phyloP scores from a whole-genome alignment of 2,113 vertebrate species.

The Psilopsiagon aymara region DNA sequence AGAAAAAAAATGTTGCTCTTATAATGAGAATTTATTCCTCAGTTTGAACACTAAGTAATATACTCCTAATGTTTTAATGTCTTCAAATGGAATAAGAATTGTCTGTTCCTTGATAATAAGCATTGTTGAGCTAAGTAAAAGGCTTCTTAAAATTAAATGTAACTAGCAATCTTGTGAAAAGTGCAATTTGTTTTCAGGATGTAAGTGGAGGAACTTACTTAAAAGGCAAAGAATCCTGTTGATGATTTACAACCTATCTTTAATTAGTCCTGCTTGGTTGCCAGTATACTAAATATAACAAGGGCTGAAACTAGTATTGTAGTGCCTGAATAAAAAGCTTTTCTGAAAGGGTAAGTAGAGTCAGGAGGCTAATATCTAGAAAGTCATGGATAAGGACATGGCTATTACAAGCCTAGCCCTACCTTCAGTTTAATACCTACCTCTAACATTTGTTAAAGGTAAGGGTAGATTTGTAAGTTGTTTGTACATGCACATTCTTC shows the following conservation, averaged over 20 bases:
- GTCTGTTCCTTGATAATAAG: background rate
- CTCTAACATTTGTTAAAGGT: background rate
- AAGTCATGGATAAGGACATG: background rate
- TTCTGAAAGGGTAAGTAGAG: background rate
- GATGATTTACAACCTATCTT: background rate
- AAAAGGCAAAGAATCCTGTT: background rate
- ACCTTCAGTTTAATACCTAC: background rate
- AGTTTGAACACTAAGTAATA: background rate
- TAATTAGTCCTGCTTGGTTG: background rate
- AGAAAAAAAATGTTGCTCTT: background rate
- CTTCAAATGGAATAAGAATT: background rate
- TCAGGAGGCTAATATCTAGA: background rate
- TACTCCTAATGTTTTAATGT: background rate
- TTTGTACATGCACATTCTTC: background rate
- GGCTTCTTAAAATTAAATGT: background rate
- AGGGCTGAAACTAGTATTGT: background rate
- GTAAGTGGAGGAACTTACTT: background rate
- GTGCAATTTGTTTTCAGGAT: background rate
- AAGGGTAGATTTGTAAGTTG: background rate
- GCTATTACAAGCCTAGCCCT: background rate
- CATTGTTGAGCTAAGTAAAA: background rate
- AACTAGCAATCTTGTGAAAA: background rate
- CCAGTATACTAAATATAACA: background rate
- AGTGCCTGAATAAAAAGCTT: background rate
- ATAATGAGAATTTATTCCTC: background rate